These are phyloP conservation scores for Chaenocephalus aceratus DNA, from an alignment of 2,113 vertebrate genomes.

Conservation along the genomic window DNA sequence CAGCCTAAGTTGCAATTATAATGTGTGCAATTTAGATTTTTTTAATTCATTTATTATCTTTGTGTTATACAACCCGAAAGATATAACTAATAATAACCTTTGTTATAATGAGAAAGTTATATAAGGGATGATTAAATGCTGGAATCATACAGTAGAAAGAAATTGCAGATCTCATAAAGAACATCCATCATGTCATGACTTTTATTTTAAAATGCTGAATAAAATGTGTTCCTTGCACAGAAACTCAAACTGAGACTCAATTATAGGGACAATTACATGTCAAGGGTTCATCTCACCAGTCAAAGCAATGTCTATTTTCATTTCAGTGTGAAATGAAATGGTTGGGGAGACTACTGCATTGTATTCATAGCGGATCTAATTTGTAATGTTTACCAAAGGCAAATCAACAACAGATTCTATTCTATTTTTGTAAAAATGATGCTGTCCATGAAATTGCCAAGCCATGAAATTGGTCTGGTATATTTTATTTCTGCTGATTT, in stretches of 20 bases:
- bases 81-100: background rate
- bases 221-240: background rate
- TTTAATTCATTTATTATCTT: background rate
- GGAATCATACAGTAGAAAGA: background rate
- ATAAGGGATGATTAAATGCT: background rate
- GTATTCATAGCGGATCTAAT: slow-evolving; percentile 44
- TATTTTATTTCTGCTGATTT: slow-evolving; percentile 46
- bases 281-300: slow-evolving; percentile 29
- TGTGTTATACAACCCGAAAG: background rate
- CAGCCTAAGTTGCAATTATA: slow-evolving; percentile 8
- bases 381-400: slow-evolving; percentile 33
- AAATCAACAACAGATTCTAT: slow-evolving; percentile 55
- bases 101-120: background rate
- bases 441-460: slow-evolving; percentile 29
- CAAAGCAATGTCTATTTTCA: slow-evolving; percentile 12
- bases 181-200: background rate
- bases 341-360: slow-evolving; percentile 2
- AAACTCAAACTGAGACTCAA: slow-evolving; percentile 13
- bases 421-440: slow-evolving; percentile 49
- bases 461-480: slow-evolving; percentile 52
- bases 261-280: slow-evolving; percentile 33
- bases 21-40: background rate
- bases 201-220: background rate
- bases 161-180: background rate
- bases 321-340: slow-evolving; percentile 40